Evolutionary conservation across 2,888 invertebrate species (phyloP), one percentile per base, ranked within the genome.

Genomic region (Rhogogaster chlorosoma): DNA sequence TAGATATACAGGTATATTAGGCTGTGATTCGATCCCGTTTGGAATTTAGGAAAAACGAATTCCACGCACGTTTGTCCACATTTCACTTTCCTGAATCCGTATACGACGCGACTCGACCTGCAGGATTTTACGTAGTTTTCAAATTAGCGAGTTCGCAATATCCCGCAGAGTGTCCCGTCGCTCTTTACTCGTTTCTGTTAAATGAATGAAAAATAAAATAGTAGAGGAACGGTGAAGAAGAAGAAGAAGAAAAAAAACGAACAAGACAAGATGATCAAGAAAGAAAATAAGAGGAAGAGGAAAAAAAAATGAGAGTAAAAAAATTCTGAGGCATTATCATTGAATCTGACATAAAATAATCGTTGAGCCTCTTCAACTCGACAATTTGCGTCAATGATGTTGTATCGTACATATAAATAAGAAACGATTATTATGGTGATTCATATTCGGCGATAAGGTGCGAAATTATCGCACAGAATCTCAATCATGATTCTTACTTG

Each of bases 121-220:
- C 70, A n/a, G 36, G 70, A 29, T 70, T 70, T 70, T 7, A 36
- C 70, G 36, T 70, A 70, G 36, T 70, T 70, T 70, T 70, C 36
- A 70, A 70, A 70, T 36, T 70, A 70, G 70, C 70, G 36, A 22
- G 15, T 70, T 36, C 36, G 70, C 70, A 70, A 36, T 36, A 70
- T 70, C 18, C 61, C 61, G 26, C 26, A 61, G 61, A 26, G 61
- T 26, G 10, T 61, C 61, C 26, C 26, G 61, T 61, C 22, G 61
- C 26, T n/a, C 61, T 61, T 61, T 61, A 22, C 12, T 12, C 9
- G 4, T 22, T 22, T 5, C 61, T 7, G 61, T 3, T 26, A 26
- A 26, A 26, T 61, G 26, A 26, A 61, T 61, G 12, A 26, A 26
- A 61, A 36, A 29, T 70, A 36, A 15, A 70, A 70, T 70, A 70